Evolutionary conservation across 2,113 vertebrate genomes (phyloP).

Genomic region (Amazona guildingii): DNA sequence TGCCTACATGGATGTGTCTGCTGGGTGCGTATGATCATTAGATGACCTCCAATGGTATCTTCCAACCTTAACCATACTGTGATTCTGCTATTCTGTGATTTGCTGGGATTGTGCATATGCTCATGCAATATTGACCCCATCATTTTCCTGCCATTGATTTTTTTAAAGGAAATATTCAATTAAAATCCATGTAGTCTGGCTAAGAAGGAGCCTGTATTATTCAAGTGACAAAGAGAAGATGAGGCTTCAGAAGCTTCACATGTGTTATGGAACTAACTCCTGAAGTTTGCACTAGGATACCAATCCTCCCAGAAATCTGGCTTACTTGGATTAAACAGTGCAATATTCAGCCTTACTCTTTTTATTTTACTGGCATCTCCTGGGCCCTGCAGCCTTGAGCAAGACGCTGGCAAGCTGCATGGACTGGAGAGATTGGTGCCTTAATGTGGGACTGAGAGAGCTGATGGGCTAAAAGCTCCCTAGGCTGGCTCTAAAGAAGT

Average conservation of each 20-base stretch:
- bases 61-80: neutral
- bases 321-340: fast-evolving
- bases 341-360: neutral
- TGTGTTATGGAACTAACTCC: fast-evolving
- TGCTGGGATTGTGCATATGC: neutral
- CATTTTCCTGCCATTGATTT: neutral
- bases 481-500: fast-evolving
- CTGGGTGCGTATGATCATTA: neutral
- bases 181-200: neutral
- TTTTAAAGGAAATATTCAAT: neutral
- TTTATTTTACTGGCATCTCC: neutral
- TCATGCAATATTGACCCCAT: neutral
- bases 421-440: neutral
- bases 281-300: neutral
- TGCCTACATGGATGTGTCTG: neutral
- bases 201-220: neutral
- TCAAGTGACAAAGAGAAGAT: neutral
- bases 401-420: neutral
- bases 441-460: neutral
- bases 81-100: neutral
- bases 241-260: neutral
- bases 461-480: neutral
- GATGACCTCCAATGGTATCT: neutral
- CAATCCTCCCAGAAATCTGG: neutral
- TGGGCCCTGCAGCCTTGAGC: neutral